Base-by-base conservation (phyloP, 2,797 vertebrate genomes). In the Propithecus deckenii region DNA sequence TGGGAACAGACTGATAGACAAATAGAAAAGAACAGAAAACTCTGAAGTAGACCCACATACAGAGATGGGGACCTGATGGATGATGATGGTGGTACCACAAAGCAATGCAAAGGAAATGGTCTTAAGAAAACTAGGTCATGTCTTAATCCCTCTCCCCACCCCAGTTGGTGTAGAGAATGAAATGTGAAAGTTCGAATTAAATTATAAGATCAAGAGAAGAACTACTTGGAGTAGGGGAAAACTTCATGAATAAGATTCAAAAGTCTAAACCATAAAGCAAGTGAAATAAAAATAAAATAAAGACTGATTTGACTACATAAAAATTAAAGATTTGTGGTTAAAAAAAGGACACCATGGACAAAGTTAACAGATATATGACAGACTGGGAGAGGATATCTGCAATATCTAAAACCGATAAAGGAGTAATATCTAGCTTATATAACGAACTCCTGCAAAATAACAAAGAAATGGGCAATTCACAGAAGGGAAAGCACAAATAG, bases 161-260 rank as follows among this genome's bases (percentile, higher is more conserved):
- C 20, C 28, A 43, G 46, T n/a, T 81, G 46, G 13, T 22, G 28
- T 15, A 72, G 22, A 91, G 17, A 52, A 38, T 28, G 20, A 86
- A 74, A 65, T 52, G 32, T n/a, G 48, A 87, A 95, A 71, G 38
- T 90, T 78, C 57, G 87, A 86, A 67, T 35, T 84, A 91, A 86
- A 67, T 43, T 78, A 63, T 72, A 67, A 91, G 4, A 13, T 59
- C 52, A 91, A 79, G 8, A 87, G 46, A 72, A 87, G 15, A 95
- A 92, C 67, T 12, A 61, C 8, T 78, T 32, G 41, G 65, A 20
- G 41, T 55, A 48, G 22, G 17, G n/a, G 61, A 95, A 87, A 28
- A 55, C 17, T 87, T 59, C n/a, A 84, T 9, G 28, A 86, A 72
- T 69, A 43, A 74, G 35, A 38, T 50, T 95, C 75, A 80, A 75